Evolutionary conservation across 1,140 invertebrate genomes (phyloP).

Genomic region (Brachionus plicatilis): DNA sequence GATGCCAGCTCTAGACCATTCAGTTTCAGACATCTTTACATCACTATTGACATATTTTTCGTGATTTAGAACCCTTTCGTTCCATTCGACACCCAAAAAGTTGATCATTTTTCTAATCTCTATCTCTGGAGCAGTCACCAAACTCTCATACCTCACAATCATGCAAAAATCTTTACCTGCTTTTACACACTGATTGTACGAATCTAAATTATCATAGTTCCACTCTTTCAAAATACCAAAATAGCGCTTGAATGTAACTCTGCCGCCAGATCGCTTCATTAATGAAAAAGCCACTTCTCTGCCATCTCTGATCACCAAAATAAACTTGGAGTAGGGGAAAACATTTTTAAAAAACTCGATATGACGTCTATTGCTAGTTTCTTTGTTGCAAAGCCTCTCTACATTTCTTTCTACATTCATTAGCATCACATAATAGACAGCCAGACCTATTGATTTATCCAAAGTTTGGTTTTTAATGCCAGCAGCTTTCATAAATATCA

Average conservation of each 20-base stretch:
- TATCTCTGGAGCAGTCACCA: neutral
- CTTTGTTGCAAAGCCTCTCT: neutral
- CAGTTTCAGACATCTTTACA: neutral
- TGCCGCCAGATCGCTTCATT: neutral
- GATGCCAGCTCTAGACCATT: neutral
- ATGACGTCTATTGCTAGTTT: neutral
- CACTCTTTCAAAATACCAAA: neutral
- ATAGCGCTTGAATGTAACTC: neutral
- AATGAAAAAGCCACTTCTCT: neutral
- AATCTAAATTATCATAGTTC: neutral
- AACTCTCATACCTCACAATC: neutral
- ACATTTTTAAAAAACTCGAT: neutral
- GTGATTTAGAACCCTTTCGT: neutral
- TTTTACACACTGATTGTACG: neutral
- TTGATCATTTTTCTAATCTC: neutral
- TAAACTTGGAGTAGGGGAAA: neutral
- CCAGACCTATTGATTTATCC: slow-evolving; percentile 63
- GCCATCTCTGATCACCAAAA: neutral
- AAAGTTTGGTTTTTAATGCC: neutral
- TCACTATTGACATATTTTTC: neutral
- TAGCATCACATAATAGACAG: slow-evolving; percentile 5
- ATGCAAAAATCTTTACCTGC: neutral
- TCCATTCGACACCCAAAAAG: slow-evolving; percentile 3
- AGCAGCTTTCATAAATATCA: slow-evolving; percentile 68
- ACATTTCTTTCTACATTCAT: neutral